phyloP scores from a whole-genome alignment of 2,113 vertebrate species.

The Myotis lucifugus region DNA sequence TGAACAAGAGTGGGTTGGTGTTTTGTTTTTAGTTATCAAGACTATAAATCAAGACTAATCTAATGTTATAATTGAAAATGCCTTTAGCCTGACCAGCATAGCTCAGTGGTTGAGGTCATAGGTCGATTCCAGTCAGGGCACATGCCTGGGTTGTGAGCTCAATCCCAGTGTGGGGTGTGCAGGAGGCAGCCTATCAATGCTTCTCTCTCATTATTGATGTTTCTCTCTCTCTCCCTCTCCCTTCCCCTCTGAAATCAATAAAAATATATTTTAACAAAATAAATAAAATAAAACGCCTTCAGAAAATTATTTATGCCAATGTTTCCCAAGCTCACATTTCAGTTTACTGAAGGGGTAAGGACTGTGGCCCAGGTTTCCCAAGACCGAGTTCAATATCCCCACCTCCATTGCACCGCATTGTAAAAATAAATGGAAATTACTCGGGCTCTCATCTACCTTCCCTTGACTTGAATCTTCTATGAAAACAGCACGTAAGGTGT shows the following conservation, averaged over 20 bases:
- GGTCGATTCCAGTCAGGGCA: no score
- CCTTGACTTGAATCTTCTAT: background rate
- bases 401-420: background rate
- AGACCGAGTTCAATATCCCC: background rate
- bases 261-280: no score
- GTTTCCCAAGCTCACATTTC: slow-evolving; percentile 17
- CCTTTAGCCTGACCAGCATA: background rate
- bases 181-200: no score
- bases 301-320: background rate
- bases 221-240: no score
- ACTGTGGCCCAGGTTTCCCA: background rate
- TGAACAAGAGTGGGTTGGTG: background rate
- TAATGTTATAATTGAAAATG: slow-evolving; percentile 36
- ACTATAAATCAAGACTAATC: slow-evolving; percentile 38
- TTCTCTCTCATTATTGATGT: no score
- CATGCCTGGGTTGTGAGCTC: no score
- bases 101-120: no score
- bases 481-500: background rate
- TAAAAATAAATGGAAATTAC: background rate
- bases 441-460: background rate
- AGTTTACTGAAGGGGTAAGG: background rate
- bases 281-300: background rate
- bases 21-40: slow-evolving; percentile 18
- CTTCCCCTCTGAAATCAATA: no score
- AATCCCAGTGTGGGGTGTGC: no score